These are phyloP conservation scores for Lamellibrachia columna DNA, from an alignment of 2,888 invertebrate species.

Conservation along the genomic window DNA sequence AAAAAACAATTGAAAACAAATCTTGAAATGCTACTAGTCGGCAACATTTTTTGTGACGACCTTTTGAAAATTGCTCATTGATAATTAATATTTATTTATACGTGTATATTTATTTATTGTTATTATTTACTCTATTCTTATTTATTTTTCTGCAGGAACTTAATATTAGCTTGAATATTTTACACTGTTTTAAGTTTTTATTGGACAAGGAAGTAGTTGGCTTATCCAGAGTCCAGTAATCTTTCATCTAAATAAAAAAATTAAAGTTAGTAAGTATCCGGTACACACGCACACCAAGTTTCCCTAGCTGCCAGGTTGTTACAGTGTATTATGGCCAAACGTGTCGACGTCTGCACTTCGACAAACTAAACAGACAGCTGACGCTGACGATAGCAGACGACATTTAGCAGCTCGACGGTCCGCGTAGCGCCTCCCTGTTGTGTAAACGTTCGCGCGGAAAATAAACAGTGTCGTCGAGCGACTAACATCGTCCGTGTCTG, in stretches of 20 bases:
- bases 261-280: neutral
- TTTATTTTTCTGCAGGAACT: too few relatives aligned
- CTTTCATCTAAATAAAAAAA: neutral
- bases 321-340: neutral
- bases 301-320: neutral
- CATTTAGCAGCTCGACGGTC: neutral
- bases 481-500: neutral
- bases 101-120: too few relatives aligned
- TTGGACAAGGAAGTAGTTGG: neutral
- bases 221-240: neutral
- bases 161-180: too few relatives aligned
- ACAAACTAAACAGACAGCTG: slow-evolving; percentile 6
- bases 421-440: neutral
- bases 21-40: too few relatives aligned
- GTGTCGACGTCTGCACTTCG: neutral
- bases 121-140: too few relatives aligned
- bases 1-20: too few relatives aligned
- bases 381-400: neutral
- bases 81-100: too few relatives aligned
- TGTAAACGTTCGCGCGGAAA: slow-evolving; percentile 4
- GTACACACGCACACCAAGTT: neutral
- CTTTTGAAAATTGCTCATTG: too few relatives aligned
- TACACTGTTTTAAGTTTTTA: neutral
- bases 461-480: slow-evolving; percentile 3
- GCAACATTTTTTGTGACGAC: too few relatives aligned